Percentiles rank a stretch among this genome's conserved stretches.
Conservation (phyloP, 2,888 invertebrate genomes). For the Athalia rosae region DNA sequence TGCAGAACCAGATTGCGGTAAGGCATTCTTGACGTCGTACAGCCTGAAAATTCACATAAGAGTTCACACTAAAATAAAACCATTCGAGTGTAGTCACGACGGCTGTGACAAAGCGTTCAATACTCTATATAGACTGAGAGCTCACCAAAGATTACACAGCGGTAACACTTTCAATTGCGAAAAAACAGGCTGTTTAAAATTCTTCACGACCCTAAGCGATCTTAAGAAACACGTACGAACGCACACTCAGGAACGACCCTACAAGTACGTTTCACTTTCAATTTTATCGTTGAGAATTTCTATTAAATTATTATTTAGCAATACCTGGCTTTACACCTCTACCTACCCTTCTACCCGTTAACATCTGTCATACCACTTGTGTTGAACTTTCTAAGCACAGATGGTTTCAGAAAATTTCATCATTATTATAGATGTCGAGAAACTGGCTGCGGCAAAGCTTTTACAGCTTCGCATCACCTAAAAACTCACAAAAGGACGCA, state of each 20-base stretch:
- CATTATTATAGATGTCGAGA: constrained; percentile 82
- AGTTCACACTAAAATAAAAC: constrained; percentile 94
- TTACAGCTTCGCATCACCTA: constrained; percentile 94
- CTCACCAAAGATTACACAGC: constrained; percentile 93
- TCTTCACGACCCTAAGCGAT: constrained; percentile 95
- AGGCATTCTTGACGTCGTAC: constrained; percentile 95
- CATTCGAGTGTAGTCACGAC: constrained; percentile 88
- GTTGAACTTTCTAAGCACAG: constrained; percentile 11
- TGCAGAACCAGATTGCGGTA: constrained; percentile 89
- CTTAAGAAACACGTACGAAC: constrained; percentile 95
- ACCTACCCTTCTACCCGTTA: not conserved
- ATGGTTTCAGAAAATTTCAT: constrained; percentile 10
- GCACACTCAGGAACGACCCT: constrained; percentile 93
- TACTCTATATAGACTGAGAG: constrained; percentile 92
- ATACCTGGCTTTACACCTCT: constrained; percentile 8
- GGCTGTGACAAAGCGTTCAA: constrained; percentile 96
- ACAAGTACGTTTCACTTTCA: constrained; percentile 79
- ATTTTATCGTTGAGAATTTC: not conserved
- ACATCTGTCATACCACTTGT: not conserved
- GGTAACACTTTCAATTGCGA: constrained; percentile 96
- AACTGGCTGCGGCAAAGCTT: constrained; percentile 92
- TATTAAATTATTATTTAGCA: not conserved
- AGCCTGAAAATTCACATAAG: constrained; percentile 95
- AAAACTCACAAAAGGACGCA: constrained; percentile 93
- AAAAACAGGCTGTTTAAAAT: constrained; percentile 88